phyloP scores from a whole-genome alignment of 2,797 vertebrate genomes.

The Podargus strigoides region DNA sequence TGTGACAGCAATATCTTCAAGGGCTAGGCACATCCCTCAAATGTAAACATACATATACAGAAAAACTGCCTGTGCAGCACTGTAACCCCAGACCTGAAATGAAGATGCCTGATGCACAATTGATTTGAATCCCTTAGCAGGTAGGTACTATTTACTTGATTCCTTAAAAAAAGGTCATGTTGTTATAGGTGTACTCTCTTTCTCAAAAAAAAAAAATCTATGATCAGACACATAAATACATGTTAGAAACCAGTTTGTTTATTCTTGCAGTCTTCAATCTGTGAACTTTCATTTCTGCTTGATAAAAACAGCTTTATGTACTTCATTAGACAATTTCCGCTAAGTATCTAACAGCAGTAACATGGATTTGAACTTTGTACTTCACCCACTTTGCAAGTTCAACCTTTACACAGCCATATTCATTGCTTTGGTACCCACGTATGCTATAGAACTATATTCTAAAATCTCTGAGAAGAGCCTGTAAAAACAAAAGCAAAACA shows the following conservation, averaged over 20 bases:
- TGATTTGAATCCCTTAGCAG: neutral
- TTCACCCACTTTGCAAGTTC: neutral
- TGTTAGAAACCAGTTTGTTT: neutral
- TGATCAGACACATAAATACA: neutral
- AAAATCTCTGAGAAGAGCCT: neutral
- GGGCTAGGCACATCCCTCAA: neutral
- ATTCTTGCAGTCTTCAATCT: neutral
- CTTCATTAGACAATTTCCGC: neutral
- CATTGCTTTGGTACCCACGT: neutral
- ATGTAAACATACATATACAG: neutral
- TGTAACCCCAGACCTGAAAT: neutral
- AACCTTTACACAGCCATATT: neutral
- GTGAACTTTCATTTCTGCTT: neutral
- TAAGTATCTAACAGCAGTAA: neutral
- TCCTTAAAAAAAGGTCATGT: neutral
- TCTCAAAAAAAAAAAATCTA: neutral
- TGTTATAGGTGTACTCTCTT: neutral
- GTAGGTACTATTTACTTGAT: neutral
- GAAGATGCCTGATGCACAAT: neutral
- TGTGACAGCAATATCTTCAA: neutral
- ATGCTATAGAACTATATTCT: neutral
- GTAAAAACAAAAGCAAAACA: neutral
- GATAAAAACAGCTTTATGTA: neutral
- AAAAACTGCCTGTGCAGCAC: neutral
- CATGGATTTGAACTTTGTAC: neutral